phyloP scores from a whole-genome alignment of 2,113 vertebrate species.

The Mohoua ochrocephala region DNA sequence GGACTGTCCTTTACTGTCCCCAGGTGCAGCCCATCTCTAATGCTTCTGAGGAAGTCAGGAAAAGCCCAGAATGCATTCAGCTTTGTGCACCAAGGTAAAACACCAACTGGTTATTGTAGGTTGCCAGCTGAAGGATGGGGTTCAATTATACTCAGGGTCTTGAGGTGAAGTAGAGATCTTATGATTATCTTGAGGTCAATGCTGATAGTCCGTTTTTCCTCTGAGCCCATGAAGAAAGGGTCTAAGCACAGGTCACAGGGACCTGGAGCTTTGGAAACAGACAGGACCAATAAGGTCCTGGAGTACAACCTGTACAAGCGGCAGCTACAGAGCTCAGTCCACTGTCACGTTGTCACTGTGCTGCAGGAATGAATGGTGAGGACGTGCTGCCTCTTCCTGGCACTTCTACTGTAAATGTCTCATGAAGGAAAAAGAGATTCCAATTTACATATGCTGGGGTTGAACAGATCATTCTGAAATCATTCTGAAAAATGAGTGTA shows the following conservation, averaged over 20 bases:
- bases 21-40: background rate
- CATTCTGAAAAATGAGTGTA: slow-evolving; percentile 16
- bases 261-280: background rate
- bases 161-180: background rate
- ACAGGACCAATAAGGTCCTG: background rate
- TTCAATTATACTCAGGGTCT: background rate
- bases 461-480: slow-evolving; percentile 8
- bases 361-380: background rate
- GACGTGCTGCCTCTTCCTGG: background rate
- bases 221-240: background rate
- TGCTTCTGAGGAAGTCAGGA: background rate
- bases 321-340: background rate
- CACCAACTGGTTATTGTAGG: background rate
- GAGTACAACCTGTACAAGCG: fast-evolving
- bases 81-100: background rate
- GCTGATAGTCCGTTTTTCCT: background rate
- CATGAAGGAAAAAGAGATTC: background rate
- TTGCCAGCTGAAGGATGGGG: background rate
- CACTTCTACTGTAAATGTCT: background rate
- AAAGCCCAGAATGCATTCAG: background rate
- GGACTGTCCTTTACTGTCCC: background rate
- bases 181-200: background rate
- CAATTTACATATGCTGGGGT: background rate
- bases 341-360: background rate
- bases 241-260: background rate